Conservation (phyloP, 2,888 invertebrate genomes). For the Adelphocoris suturalis region DNA sequence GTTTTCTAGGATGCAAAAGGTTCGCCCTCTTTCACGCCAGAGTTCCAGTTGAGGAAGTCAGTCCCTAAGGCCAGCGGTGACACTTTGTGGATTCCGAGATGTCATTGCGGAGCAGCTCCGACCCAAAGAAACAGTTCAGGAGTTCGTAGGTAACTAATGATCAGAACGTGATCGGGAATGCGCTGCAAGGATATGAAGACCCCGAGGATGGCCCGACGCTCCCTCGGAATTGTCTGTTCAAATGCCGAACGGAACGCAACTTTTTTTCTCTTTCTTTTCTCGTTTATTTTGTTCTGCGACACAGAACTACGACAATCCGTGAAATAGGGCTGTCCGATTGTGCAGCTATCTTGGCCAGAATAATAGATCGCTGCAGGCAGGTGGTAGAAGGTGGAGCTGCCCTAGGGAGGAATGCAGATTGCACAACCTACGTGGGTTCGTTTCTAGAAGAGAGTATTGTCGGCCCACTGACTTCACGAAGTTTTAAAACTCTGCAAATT, state of each 20-base stretch:
- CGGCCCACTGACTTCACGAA: no score
- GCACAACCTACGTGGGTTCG: no score
- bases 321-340: constrained; percentile 22
- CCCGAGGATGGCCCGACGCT: constrained; percentile 5
- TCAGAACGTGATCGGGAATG: constrained; percentile 37
- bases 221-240: constrained; percentile 14
- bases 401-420: neutral
- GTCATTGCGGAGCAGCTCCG: constrained; percentile 11
- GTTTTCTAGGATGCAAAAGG: no score
- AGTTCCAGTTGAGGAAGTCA: no score
- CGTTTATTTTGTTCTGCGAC: neutral
- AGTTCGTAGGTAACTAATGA: constrained; percentile 37
- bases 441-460: no score
- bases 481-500: no score
- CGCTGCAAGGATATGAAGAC: constrained; percentile 5
- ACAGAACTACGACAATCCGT: neutral
- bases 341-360: neutral
- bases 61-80: neutral
- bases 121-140: neutral
- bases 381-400: neutral
- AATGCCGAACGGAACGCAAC: constrained; percentile 1
- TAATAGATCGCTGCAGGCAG: neutral
- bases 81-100: neutral
- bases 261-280: neutral
- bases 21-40: no score